These are phyloP conservation scores for Wiebesia pumilae DNA, from an alignment of 1,140 invertebrate species.

Conservation along the genomic window DNA sequence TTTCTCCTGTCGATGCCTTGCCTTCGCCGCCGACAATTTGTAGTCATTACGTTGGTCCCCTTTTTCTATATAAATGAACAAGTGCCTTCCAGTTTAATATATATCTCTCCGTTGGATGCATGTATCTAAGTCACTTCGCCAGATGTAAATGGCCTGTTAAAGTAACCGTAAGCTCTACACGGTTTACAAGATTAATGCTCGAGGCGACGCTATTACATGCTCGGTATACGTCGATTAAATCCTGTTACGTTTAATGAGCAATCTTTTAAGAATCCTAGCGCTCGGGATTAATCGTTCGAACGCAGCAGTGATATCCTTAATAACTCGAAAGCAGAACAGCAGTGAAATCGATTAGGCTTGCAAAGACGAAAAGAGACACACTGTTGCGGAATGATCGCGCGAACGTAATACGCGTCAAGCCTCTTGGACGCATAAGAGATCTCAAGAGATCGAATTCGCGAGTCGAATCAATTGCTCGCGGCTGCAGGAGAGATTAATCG, in stretches of 20 bases:
- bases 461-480: neutral
- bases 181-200: neutral
- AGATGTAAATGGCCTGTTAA: neutral
- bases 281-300: neutral
- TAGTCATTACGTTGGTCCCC: neutral
- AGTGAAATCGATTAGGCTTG: neutral
- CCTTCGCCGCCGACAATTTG: neutral
- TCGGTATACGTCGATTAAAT: neutral
- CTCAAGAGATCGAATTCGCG: neutral
- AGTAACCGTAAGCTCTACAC: neutral
- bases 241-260: neutral
- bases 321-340: neutral
- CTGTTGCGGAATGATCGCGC: no score
- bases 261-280: neutral
- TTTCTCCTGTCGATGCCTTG: neutral
- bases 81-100: no score
- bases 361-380: no score
- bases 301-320: neutral
- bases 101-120: neutral
- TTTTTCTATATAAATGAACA: neutral
- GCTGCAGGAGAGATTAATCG: conserved; percentile 20
- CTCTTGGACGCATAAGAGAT: neutral
- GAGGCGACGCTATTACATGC: neutral
- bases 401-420: neutral
- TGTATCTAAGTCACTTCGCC: neutral